phyloP scores from a whole-genome alignment of 2,113 vertebrate species.

The Notarius quadriscutis region DNA sequence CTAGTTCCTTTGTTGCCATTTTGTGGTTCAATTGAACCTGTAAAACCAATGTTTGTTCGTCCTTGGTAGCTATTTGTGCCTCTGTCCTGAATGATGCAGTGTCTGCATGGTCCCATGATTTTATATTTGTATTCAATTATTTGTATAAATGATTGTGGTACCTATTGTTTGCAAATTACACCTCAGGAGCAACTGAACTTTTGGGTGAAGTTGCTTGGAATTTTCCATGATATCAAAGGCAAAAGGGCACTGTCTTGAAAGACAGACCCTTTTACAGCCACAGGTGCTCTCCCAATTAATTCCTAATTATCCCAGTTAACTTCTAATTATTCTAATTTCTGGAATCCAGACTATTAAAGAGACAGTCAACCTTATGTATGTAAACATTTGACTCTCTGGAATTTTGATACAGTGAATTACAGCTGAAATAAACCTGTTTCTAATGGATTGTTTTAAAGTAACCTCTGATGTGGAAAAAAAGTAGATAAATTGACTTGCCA shows the following conservation, averaged over 20 bases:
- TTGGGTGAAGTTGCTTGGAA: background rate
- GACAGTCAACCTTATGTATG: background rate
- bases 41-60: background rate
- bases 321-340: background rate
- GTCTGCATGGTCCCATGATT: background rate
- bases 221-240: background rate
- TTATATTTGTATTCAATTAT: background rate
- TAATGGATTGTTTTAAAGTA: background rate
- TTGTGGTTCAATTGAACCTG: background rate
- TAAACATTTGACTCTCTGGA: background rate
- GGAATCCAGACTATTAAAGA: background rate
- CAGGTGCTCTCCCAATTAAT: background rate
- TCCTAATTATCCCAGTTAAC: background rate
- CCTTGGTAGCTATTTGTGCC: background rate
- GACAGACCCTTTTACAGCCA: background rate
- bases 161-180: background rate
- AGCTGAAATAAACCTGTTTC: background rate
- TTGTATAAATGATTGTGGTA: background rate
- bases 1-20: background rate
- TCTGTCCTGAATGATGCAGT: background rate
- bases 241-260: background rate
- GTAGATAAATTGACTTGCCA: background rate
- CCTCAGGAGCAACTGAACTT: background rate
- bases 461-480: background rate
- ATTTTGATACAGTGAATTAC: background rate